Evolutionary conservation across 2,888 invertebrate genomes (phyloP).

Genomic region (Sphaerophoria rueppellii): DNA sequence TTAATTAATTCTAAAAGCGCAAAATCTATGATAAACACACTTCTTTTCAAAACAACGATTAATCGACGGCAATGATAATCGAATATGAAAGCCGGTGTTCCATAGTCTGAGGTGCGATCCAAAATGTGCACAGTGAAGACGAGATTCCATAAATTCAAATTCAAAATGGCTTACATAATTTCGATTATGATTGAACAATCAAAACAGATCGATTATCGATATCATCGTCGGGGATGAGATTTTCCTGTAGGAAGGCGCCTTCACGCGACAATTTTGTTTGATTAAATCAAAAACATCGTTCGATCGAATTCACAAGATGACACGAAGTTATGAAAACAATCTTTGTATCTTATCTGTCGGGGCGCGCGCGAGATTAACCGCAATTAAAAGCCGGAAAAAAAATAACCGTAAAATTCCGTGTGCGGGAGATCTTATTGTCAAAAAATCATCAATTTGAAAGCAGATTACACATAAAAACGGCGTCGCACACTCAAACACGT

Average conservation of each 20-base stretch:
- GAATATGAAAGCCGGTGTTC: background rate
- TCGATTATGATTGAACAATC: slow-evolving; percentile 22
- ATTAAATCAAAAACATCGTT: slow-evolving; percentile 39
- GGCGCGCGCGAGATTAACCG: slow-evolving; percentile 73
- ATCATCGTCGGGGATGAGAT: slow-evolving; percentile 50
- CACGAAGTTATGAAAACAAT: background rate
- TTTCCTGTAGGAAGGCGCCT: background rate
- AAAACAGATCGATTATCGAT: slow-evolving; percentile 47
- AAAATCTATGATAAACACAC: slow-evolving; percentile 51
- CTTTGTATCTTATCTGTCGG: background rate
- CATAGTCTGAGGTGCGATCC: slow-evolving; percentile 10
- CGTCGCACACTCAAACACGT: slow-evolving; percentile 77
- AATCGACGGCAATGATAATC: background rate
- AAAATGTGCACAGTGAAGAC: slow-evolving; percentile 37
- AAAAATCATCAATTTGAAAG: slow-evolving; percentile 14
- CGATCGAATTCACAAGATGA: background rate
- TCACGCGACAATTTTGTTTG: slow-evolving; percentile 44
- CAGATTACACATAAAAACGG: slow-evolving; percentile 68
- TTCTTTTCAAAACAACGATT: slow-evolving; percentile 5
- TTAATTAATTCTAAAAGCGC: slow-evolving; percentile 28
- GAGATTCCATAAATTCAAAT: slow-evolving; percentile 16
- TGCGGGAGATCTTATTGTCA: slow-evolving; percentile 52
- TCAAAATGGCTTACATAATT: slow-evolving; percentile 59
- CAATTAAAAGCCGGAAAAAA: slow-evolving; percentile 59
- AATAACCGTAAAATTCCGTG: slow-evolving; percentile 55